Percentiles rank a stretch among this genome's conserved stretches.
These are phyloP conservation scores for Drosophila colorata DNA, from an alignment of 2,888 invertebrate species.

Conservation along the genomic window DNA sequence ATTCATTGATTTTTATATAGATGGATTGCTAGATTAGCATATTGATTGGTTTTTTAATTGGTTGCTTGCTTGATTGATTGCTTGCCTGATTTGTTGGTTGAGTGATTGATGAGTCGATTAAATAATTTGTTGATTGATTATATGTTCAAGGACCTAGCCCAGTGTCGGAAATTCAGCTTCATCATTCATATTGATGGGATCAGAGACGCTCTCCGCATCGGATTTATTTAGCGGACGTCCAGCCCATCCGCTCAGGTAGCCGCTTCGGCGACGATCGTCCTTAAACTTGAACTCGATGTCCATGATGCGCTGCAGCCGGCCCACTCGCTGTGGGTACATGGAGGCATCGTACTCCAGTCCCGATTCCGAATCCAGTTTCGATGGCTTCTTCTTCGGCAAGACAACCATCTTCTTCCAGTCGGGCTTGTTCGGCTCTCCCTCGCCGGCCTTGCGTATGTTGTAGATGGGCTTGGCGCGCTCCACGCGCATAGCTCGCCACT, in stretches of 20 bases:
- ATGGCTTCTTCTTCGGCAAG: slow-evolving; percentile 25
- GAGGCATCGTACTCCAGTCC: slow-evolving; percentile 14
- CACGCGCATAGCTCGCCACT: slow-evolving; percentile 29
- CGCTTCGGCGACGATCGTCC: slow-evolving; percentile 25
- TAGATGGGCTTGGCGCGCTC: slow-evolving; percentile 37
- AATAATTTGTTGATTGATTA: too few species aligned
- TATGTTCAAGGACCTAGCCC: neutral
- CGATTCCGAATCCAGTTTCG: neutral
- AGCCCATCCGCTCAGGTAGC: slow-evolving; percentile 1
- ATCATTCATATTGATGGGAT: slow-evolving; percentile 38
- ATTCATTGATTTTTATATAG: neutral
- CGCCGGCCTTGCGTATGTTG: slow-evolving; percentile 48
- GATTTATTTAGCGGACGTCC: slow-evolving; percentile 5
- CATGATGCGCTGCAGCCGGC: slow-evolving; percentile 33
- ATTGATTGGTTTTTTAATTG: neutral
- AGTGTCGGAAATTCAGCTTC: slow-evolving; percentile 43
- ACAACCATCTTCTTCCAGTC: slow-evolving; percentile 40
- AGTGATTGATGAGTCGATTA: neutral
- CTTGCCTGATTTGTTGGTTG: neutral
- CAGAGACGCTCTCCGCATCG: neutral
- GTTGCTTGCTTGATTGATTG: too few species aligned
- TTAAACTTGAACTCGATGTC: slow-evolving; percentile 49
- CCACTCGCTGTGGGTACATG: slow-evolving; percentile 35
- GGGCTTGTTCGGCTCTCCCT: slow-evolving; percentile 21
- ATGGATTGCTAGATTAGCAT: too few species aligned